Conservation (phyloP, 2,113 vertebrate species). For the Prionailurus viverrinus region DNA sequence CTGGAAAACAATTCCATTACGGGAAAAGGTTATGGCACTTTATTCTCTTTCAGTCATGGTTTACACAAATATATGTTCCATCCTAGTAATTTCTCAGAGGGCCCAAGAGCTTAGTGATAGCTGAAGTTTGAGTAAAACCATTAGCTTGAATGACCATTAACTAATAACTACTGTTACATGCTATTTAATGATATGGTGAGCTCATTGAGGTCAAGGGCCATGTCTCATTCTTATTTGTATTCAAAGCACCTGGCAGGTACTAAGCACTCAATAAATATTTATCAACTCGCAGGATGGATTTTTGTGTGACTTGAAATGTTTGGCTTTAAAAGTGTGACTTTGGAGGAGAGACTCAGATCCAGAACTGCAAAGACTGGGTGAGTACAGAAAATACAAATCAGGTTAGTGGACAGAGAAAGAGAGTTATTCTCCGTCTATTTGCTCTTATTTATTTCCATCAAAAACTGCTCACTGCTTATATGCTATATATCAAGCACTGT, state of each 20-base stretch:
- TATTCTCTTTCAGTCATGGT: constrained; percentile 24
- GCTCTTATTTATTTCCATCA: not conserved
- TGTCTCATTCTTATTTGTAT: not conserved
- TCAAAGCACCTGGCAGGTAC: constrained; percentile 22
- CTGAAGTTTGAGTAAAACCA: constrained; percentile 51
- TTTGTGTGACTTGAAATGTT: constrained; percentile 18
- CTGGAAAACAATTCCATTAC: constrained; percentile 52
- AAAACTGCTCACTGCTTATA: not conserved
- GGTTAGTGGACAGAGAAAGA: not conserved
- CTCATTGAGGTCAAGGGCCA: constrained; percentile 37
- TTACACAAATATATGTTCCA: constrained; percentile 47
- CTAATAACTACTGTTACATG: constrained; percentile 27
- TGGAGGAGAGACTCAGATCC: not conserved
- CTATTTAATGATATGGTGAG: constrained; percentile 13
- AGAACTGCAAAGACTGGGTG: not conserved
- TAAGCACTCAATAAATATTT: constrained; percentile 12
- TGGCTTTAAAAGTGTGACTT: constrained; percentile 39
- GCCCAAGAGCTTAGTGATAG: constrained; percentile 20
- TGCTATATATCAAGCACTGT: not conserved
- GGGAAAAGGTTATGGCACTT: not conserved
- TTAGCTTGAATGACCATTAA: constrained; percentile 28
- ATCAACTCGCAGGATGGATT: not conserved
- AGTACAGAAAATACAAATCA: not conserved
- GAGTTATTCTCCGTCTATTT: not conserved
- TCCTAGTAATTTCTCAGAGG: constrained; percentile 14